Base-by-base conservation (phyloP, 2,797 vertebrate species). In the Syngnathus acus region DNA sequence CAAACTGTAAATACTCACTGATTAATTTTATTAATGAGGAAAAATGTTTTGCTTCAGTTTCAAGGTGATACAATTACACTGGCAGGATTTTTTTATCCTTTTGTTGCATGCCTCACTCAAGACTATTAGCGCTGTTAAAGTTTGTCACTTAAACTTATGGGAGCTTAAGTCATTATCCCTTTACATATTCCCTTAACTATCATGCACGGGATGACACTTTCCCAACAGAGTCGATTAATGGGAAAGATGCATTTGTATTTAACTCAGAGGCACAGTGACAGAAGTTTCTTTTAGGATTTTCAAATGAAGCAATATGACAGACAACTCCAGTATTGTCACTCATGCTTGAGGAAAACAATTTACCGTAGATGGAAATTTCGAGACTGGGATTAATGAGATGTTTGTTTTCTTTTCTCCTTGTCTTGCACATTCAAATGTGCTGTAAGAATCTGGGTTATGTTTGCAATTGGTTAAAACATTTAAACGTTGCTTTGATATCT, bases 201-300 rank as follows among this genome's bases (percentile, higher is more conserved):
- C 59, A 72, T 66, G 64, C 51, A 68, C 64, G 67, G 64, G 66
- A 72, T 76, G 72, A 75, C 75, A 81, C 72, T 72, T 74, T 55
- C 63, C 65, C 67, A 78, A 71, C 65, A 66, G 9, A 55, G 69
- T 78, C 83, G 64, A 64, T 65, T 54, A 67, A 73, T 42, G 62
- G 21, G 43, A 14, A 13, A 69, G 54, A 68, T 72, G 64, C 74
- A 55, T 75, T 72, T 77, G 51, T 65, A 70, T 79, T 69, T 62
- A 45, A 76, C 72, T 67, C 65, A 63, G 65, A 42, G 60, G 55
- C 61, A 57, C 61, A 63, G 37, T 40, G 58, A 40, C 58, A 40
- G 17, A 51, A 60, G 38, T 39, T 39, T 9, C 16, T 39, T 54
- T 54, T 26, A 54, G 10, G 53, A 26, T 26, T 21, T 26, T 54